Evolutionary conservation across 2,797 vertebrate species (phyloP).

Genomic region (Chelidonichthys spinosus): DNA sequence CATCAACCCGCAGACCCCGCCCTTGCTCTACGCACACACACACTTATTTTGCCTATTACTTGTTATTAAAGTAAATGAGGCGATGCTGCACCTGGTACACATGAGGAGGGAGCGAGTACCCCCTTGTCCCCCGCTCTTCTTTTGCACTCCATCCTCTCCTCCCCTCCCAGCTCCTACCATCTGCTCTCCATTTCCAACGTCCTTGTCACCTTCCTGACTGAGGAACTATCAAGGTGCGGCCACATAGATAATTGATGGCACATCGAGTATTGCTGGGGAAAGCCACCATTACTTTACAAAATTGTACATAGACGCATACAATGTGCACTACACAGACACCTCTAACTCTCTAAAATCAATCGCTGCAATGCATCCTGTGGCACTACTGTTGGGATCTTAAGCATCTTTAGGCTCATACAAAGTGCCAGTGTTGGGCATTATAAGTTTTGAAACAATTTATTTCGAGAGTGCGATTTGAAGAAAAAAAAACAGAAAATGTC

Average conservation of each 20-base stretch:
- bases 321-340: no score
- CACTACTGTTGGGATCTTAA: neutral
- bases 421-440: neutral
- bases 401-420: neutral
- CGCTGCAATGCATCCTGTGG: neutral
- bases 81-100: slow-evolving; percentile 36
- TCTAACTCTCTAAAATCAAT: neutral
- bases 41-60: slow-evolving; percentile 23
- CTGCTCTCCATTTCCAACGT: slow-evolving; percentile 44
- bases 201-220: slow-evolving; percentile 39
- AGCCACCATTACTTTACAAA: neutral
- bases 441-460: neutral
- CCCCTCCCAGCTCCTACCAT: slow-evolving; percentile 36
- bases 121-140: neutral
- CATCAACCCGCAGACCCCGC: slow-evolving; percentile 57
- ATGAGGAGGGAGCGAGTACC: neutral
- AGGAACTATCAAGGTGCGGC: slow-evolving; percentile 52
- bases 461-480: no score
- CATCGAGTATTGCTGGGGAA: neutral
- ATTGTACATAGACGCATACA: neutral
- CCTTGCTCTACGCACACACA: slow-evolving; percentile 28
- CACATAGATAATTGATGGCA: slow-evolving; percentile 28
- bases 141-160: slow-evolving; percentile 8
- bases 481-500: neutral
- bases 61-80: slow-evolving; percentile 41